Base-by-base conservation (phyloP, 2,113 vertebrate genomes). In the Numenius arquata region DNA sequence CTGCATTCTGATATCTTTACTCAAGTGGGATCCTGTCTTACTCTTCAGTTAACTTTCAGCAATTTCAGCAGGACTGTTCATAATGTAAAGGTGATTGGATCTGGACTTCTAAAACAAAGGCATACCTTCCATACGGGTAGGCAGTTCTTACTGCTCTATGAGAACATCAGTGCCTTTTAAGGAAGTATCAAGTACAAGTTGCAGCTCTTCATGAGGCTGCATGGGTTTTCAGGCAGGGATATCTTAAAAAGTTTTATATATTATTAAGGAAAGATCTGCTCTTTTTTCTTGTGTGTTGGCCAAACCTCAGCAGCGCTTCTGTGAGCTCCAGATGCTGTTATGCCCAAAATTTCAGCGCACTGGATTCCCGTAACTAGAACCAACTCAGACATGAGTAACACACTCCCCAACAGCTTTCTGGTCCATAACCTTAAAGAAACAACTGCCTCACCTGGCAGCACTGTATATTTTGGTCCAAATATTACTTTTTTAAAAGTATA, bases 331-430 rank as follows among this genome's bases (percentile, higher is more conserved):
- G 58, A 76, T 80, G 55, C 50, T 76, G 40, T 79, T 83, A 80
- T 88, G 55, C 55, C 79, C 71, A 62, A 88, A 84, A 80, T 90
- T 90, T 94, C 79, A 83, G 50, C 47, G 55, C n/a, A 26, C 36
- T 76, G 50, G 22, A 73, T 96, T 94, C 92, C 92, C 3, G 27
- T 93, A 94, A 96, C 75, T 76, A 56, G 45, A 88, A 90, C 30
- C 62, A 90, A 12, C 55, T 95, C 94, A 97, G 94, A 95, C 86
- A 48, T 93, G 92, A 95, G 90, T 95, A 96, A 95, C 85, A 86
- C 67, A 73, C 73, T 87, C 71, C 53, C 63, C 63, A 92, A 63
- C 45, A 94, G 50, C 75, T 92, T 95, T 94, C 85, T 83, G 70
- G 88, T 73, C 85, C 85, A 80, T 90, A 83, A 86, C 40, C 66